Evolutionary conservation across 2,888 invertebrate species (phyloP).

Genomic region (Drosophila borborema): DNA sequence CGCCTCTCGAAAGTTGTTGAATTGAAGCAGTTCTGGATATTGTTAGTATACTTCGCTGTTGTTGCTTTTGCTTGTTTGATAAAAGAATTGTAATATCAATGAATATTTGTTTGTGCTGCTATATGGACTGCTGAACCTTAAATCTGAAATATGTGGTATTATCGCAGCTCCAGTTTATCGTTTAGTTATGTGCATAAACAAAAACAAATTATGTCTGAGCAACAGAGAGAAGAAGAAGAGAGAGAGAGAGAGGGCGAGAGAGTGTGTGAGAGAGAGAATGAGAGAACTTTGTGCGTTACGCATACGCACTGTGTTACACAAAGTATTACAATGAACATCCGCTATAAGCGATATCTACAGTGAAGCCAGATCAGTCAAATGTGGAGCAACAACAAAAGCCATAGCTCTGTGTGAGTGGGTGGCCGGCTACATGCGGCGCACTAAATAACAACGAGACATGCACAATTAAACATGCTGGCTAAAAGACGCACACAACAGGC

Average conservation of each 20-base stretch:
- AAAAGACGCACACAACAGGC: constrained; percentile 55
- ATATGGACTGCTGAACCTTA: constrained; percentile 28
- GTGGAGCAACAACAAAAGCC: constrained; percentile 8
- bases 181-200: constrained; percentile 39
- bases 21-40: constrained; percentile 19
- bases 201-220: constrained; percentile 29
- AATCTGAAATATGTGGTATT: constrained; percentile 35
- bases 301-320: constrained; percentile 50
- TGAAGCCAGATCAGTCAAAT: constrained; percentile 6
- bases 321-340: constrained; percentile 33
- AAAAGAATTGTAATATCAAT: constrained; percentile 29
- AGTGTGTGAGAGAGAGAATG: not conserved
- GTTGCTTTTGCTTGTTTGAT: constrained; percentile 24
- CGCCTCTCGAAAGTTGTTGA: constrained; percentile 21
- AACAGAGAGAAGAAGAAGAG: not conserved
- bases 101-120: constrained; percentile 2
- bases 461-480: constrained; percentile 70
- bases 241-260: not conserved
- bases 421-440: constrained; percentile 37
- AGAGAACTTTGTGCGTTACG: constrained; percentile 19
- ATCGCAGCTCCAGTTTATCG: constrained; percentile 31
- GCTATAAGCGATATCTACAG: constrained; percentile 21
- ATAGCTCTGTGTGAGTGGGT: constrained; percentile 9
- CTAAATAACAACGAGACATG: constrained; percentile 70
- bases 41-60: constrained; percentile 18